Base-by-base conservation (phyloP, 2,888 invertebrate genomes). In the Rhyacophila evoluta region DNA sequence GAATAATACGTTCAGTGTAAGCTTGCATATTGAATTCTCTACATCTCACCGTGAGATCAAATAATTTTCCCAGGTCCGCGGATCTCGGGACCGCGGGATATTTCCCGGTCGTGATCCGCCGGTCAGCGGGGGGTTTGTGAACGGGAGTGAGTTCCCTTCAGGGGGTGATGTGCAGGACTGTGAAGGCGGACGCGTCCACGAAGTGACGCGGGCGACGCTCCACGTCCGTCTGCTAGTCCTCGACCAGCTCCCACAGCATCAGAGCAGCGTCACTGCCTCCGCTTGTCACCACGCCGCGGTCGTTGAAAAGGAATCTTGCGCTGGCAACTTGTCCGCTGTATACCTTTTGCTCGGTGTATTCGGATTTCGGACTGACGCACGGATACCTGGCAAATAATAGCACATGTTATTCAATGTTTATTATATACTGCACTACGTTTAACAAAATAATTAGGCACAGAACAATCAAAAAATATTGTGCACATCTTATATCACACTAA, bases 231-330 rank as follows among this genome's bases (percentile, higher is more conserved):
- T 75, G 91, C 91, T 93, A 95, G 89, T 95, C 94, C 84, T 94
- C 94, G 84, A 94, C 93, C 82, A 96, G 88, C 87, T 96, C 95
- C 97, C 97, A 97, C 82, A 97, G 92, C 95, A 97, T 95, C 39
- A 97, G 91, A 5, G 95, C 94, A 28, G 97, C 97, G 85, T 97
- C 97, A 82, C 93, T 92, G 36, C 97, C 97, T 1, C 97, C 97
- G 8, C 95, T 94, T 15, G 95, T 95, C 75, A 96, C 93, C 80
- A 97, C 89, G 84, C 94, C 95, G 75, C 95, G 93, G 87, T 97
- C 97, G 85, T 97, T 96, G 88, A 93, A 95, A 15, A 97, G 89
- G 88, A 97, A 97, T 67, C 95, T 91, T 0, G 94, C 93, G 79
- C 93, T 92, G 38, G 95, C 94, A 72, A 97, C 91, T 83, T 94